Conservation (phyloP, 2,888 invertebrate species). For the Aphelenchoides bicaudatus region DNA sequence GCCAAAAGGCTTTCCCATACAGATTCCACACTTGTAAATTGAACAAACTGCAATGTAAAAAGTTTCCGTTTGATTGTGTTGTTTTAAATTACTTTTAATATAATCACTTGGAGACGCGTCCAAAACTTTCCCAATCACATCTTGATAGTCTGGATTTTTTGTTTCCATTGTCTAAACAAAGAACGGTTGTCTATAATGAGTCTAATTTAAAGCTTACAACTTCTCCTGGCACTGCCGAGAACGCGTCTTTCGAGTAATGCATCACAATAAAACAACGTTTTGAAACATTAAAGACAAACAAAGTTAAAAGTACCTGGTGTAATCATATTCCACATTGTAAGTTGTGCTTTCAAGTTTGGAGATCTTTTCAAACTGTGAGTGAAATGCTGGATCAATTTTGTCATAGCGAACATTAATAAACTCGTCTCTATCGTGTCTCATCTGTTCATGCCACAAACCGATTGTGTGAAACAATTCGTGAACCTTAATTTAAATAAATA, state of each 20-base stretch:
- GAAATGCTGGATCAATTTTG: slow-evolving; percentile 45
- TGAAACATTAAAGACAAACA: no score
- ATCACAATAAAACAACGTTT: slow-evolving; percentile 23
- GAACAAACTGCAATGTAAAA: not conserved
- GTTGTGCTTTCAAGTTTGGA: slow-evolving; percentile 41
- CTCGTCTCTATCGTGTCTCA: slow-evolving; percentile 52
- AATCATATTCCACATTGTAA: slow-evolving; percentile 51
- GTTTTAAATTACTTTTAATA: slow-evolving; percentile 49
- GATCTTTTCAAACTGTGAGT: slow-evolving; percentile 44
- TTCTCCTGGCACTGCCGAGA: slow-evolving; percentile 36
- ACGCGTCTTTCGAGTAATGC: slow-evolving; percentile 42
- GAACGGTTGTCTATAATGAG: no score
- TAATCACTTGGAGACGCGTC: slow-evolving; percentile 50
- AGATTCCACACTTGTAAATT: slow-evolving; percentile 16
- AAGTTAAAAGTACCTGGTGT: no score
- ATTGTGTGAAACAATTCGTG: slow-evolving; percentile 40
- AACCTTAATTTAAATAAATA: slow-evolving; percentile 9
- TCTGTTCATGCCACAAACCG: slow-evolving; percentile 55
- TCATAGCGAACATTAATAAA: slow-evolving; percentile 50
- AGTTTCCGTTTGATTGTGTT: slow-evolving; percentile 38
- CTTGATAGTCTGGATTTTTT: slow-evolving; percentile 30
- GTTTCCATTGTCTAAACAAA: slow-evolving; percentile 55
- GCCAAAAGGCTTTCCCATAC: slow-evolving; percentile 20
- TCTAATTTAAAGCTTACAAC: no score
- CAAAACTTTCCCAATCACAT: slow-evolving; percentile 45